Percentiles rank a stretch among this genome's conserved stretches.
phyloP scores from a whole-genome alignment of 2,888 invertebrate genomes.

The Latrodectus elegans region DNA sequence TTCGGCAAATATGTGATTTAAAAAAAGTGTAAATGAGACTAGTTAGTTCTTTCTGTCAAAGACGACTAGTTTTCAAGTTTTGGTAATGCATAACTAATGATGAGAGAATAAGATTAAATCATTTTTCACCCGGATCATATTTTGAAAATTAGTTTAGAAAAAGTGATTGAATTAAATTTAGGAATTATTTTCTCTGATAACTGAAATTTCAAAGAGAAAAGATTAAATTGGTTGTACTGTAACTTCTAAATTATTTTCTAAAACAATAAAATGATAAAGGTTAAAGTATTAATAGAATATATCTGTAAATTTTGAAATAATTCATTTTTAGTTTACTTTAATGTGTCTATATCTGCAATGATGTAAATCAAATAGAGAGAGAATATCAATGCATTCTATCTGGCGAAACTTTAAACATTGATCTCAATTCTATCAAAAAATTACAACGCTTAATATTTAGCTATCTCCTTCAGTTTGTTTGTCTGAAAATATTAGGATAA shows the following conservation, averaged over 20 bases:
- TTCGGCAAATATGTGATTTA: conserved; percentile 38
- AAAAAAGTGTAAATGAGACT: neutral
- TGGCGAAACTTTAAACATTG: too few species aligned
- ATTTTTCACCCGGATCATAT: neutral
- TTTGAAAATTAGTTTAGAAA: neutral
- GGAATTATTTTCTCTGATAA: too few species aligned
- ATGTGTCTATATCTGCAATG: too few species aligned
- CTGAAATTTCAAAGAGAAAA: too few species aligned
- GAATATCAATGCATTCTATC: too few species aligned
- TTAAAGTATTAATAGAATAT: neutral
- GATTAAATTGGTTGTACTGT: neutral
- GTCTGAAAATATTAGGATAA: too few species aligned
- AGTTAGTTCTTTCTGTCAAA: neutral
- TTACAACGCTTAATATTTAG: too few species aligned
- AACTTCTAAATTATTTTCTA: conserved; percentile 11
- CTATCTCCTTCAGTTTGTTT: too few species aligned
- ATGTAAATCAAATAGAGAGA: too few species aligned
- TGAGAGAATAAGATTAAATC: conserved; percentile 7
- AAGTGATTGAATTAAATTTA: too few species aligned
- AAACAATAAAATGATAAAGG: neutral
- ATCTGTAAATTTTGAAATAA: neutral
- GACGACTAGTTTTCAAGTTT: neutral
- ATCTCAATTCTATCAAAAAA: too few species aligned
- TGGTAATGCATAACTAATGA: conserved; percentile 36
- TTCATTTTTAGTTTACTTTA: too few species aligned